Percentiles rank a stretch among this genome's conserved stretches.
Evolutionary conservation across 1,140 invertebrate species (phyloP).

Genomic region (Halyomorpha halys): DNA sequence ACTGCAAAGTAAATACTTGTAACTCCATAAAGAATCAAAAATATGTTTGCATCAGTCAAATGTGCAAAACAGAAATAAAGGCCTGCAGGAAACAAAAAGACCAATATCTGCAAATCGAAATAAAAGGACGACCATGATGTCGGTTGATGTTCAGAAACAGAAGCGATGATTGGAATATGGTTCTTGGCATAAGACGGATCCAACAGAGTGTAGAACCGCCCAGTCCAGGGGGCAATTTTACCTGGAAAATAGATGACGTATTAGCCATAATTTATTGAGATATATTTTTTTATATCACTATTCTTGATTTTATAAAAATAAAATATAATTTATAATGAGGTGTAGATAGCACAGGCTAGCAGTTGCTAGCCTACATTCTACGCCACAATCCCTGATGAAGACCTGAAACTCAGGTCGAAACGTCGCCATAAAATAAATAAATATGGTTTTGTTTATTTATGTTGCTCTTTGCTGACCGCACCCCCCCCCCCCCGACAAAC

Average conservation of each 20-base stretch:
- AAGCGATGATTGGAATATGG: slow-evolving; percentile 98
- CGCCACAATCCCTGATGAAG: too few species aligned
- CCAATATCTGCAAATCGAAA: slow-evolving; percentile 90
- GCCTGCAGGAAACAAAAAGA: slow-evolving; percentile 90
- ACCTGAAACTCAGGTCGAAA: too few species aligned
- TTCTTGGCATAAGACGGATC: slow-evolving; percentile 98
- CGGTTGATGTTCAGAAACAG: slow-evolving; percentile 97
- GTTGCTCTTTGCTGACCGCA: too few species aligned
- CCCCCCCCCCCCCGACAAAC: too few species aligned
- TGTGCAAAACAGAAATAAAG: slow-evolving; percentile 92
- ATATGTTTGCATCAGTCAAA: slow-evolving; percentile 91
- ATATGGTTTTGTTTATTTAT: too few species aligned
- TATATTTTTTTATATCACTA: too few species aligned
- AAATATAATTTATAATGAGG: too few species aligned
- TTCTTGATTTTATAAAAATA: too few species aligned
- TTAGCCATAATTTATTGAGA: not conserved
- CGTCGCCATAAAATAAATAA: too few species aligned
- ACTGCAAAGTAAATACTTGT: slow-evolving; percentile 97
- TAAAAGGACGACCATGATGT: slow-evolving; percentile 98
- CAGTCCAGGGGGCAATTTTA: slow-evolving; percentile 97
- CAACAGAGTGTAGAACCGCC: slow-evolving; percentile 92
- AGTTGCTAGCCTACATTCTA: too few species aligned
- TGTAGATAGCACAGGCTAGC: too few species aligned
- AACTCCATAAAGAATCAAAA: slow-evolving; percentile 92
- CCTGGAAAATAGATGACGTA: slow-evolving; percentile 37